A percentile compares a stretch with the other conserved stretches of the same genome.
These are phyloP conservation scores for Drosophila kanekoi DNA, from an alignment of 2,888 invertebrate species.

Conservation along the genomic window DNA sequence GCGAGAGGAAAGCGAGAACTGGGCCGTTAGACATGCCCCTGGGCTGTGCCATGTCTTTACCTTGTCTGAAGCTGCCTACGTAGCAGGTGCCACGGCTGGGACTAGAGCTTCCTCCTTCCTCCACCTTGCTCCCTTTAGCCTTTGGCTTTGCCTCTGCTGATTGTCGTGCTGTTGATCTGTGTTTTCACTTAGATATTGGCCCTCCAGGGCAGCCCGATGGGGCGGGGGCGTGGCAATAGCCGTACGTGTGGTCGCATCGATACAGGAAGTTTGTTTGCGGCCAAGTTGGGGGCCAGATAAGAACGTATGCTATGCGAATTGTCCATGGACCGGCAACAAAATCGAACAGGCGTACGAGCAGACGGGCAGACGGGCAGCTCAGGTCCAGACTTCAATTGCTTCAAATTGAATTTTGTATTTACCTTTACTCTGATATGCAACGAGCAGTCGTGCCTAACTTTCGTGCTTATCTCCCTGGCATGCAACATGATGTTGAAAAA, in stretches of 20 bases:
- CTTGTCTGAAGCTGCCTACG: slow-evolving; percentile 58
- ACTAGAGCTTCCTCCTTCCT: slow-evolving; percentile 6
- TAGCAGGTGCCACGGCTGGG: slow-evolving; percentile 26
- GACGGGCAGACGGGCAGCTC: background rate
- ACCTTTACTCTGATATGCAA: slow-evolving; percentile 51
- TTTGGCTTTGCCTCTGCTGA: slow-evolving; percentile 59
- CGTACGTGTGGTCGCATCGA: slow-evolving; percentile 67
- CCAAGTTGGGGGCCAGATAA: slow-evolving; percentile 56
- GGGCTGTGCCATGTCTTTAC: slow-evolving; percentile 71
- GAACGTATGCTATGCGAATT: slow-evolving; percentile 54
- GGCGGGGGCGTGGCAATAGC: slow-evolving; percentile 23
- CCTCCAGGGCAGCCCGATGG: slow-evolving; percentile 30
- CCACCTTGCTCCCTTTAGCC: slow-evolving; percentile 47
- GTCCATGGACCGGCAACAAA: slow-evolving; percentile 25
- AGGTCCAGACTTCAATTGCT: slow-evolving; percentile 52
- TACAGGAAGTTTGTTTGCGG: slow-evolving; percentile 79
- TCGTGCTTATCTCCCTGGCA: slow-evolving; percentile 10
- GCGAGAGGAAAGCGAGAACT: background rate
- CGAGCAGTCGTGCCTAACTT: slow-evolving; percentile 9
- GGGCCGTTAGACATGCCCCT: slow-evolving; percentile 45
- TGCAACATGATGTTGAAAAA: slow-evolving; percentile 8
- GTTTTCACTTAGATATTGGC: slow-evolving; percentile 79
- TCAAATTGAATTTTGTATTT: slow-evolving; percentile 77
- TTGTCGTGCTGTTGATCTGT: slow-evolving; percentile 79
- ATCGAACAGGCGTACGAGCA: slow-evolving; percentile 29